phyloP scores from a whole-genome alignment of 2,888 invertebrate genomes.

The Clivina fossor region DNA sequence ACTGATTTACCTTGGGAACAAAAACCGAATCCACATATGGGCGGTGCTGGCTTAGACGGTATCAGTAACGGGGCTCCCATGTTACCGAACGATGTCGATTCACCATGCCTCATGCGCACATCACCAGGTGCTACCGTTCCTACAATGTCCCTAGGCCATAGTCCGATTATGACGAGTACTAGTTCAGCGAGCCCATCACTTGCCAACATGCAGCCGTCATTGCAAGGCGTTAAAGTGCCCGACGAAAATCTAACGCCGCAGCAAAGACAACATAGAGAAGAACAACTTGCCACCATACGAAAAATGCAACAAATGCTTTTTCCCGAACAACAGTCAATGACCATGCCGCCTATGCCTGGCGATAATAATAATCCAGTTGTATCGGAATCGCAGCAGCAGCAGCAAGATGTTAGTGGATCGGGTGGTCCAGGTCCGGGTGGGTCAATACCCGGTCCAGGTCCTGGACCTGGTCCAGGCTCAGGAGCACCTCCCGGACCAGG shows the following conservation, averaged over 20 bases:
- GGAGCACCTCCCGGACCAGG: conserved; percentile 48
- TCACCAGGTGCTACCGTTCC: conserved; percentile 23
- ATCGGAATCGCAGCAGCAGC: no score
- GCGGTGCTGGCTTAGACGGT: conserved; percentile 48
- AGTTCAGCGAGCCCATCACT: conserved; percentile 57
- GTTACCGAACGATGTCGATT: conserved; percentile 19
- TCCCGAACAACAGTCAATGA: conserved; percentile 67
- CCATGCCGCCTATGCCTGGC: conserved; percentile 43
- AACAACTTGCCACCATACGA: conserved; percentile 84
- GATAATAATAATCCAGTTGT: conserved; percentile 38
- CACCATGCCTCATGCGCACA: conserved; percentile 22
- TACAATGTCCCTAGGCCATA: conserved; percentile 46
- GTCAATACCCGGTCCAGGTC: neutral
- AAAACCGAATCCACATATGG: conserved; percentile 43
- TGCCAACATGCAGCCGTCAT: conserved; percentile 60
- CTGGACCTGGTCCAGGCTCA: conserved; percentile 36
- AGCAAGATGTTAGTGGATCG: conserved; percentile 9
- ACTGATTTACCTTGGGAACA: conserved; percentile 58
- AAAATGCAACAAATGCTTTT: conserved; percentile 93
- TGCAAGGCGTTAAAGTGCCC: conserved; percentile 83
- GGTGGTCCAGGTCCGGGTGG: conserved; percentile 1
- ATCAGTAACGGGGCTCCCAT: conserved; percentile 49
- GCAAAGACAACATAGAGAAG: conserved; percentile 91
- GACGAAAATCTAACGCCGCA: conserved; percentile 96
- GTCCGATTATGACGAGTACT: conserved; percentile 49